These are phyloP conservation scores for Dicrostonyx torquatus DNA, from an alignment of 2,797 vertebrate species.

Conservation along the genomic window DNA sequence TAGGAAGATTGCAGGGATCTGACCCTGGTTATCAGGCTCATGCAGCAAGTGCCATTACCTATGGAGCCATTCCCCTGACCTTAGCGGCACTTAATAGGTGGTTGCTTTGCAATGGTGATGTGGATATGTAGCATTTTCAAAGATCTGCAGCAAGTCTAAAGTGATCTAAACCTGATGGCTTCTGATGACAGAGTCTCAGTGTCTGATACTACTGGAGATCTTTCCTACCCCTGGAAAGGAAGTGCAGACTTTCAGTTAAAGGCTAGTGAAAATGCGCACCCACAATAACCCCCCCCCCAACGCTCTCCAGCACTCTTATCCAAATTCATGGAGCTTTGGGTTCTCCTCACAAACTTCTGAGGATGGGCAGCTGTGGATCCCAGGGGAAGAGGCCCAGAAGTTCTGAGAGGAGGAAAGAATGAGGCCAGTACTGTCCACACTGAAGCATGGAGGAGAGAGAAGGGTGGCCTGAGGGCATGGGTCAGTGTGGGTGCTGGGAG, in stretches of 20 bases:
- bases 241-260: background rate
- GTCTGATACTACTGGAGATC: background rate
- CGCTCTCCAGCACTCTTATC: too few species aligned
- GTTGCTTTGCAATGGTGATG: background rate
- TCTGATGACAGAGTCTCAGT: background rate
- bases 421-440: accelerated
- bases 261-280: background rate
- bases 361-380: background rate
- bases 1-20: background rate
- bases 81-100: background rate
- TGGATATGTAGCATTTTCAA: background rate
- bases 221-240: background rate
- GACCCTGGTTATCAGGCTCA: background rate
- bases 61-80: background rate
- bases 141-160: background rate
- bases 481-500: background rate
- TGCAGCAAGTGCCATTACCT: too few species aligned
- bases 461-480: background rate
- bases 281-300: background rate
- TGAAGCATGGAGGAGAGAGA: background rate
- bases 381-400: background rate
- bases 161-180: background rate
- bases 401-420: background rate
- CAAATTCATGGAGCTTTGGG: background rate
- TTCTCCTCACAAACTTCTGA: background rate